Evolutionary conservation across 2,113 vertebrate genomes (phyloP), one percentile per base, ranked within the genome.

Genomic region (Urocolius indicus): DNA sequence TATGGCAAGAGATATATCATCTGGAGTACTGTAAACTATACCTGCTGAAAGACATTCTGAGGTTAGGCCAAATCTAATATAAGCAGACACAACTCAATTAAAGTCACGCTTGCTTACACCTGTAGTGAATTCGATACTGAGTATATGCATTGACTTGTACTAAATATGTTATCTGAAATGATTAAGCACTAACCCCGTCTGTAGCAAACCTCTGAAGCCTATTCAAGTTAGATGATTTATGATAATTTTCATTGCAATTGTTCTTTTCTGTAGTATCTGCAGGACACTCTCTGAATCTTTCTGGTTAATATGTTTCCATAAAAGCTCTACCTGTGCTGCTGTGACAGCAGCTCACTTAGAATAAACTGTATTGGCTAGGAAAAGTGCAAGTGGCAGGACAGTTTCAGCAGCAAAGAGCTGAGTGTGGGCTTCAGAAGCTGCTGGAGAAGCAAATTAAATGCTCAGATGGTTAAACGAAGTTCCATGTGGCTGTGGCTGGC

Each of bases 151-250:
- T 74, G 77, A 65, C 38, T 77, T 84, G 57, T 49, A 59, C 45
- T 91, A 80, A 87, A 55, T 81, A 59, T 59, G 21, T 84, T 94
- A 52, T 72, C 77, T 92, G 77, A 91, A 81, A 83, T 59, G 52
- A 87, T 89, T 77, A 82, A 90, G 49, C 26, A 63, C 43, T 68
- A 78, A 34, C 36, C 26, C 66, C 52, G 48, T 36, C 65, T 38
- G 16, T 29, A 43, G 59, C 41, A 94, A 94, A 77, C 22, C 38
- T 88, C 58, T 77, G 76, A 92, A 91, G 29, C 45, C 77, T 91
- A 19, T 89, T 92, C 68, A 88, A 66, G 54, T 73, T 67, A 87
- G 69, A 20, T 68, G n/a, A 91, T 89, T 87, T 89, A 65, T 63
- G 84, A 61, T 81, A 61, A 87, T 94, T 89, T 96, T 52, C 26